These are phyloP conservation scores for Pogonomyrmex barbatus DNA, from an alignment of 1,140 invertebrate genomes.

Conservation along the genomic window DNA sequence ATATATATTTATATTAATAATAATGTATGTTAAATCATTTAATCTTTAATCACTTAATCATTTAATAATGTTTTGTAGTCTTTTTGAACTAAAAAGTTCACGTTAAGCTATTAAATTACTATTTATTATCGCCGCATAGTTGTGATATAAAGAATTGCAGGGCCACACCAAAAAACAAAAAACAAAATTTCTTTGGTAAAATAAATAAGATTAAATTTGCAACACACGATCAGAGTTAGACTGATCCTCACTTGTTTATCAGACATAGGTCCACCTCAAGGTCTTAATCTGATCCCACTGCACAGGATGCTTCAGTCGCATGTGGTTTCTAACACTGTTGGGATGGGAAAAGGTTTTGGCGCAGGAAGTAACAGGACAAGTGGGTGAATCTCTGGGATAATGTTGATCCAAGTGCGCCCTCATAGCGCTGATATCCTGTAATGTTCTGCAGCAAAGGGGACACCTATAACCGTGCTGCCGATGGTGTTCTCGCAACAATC, in stretches of 20 bases:
- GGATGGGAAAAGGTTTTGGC: slow-evolving; percentile 92
- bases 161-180: slow-evolving; percentile 9
- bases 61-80: background rate
- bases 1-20: background rate
- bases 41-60: background rate
- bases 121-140: slow-evolving; percentile 33
- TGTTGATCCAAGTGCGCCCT: slow-evolving; percentile 92
- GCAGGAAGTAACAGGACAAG: slow-evolving; percentile 91
- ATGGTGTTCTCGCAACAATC: slow-evolving; percentile 80
- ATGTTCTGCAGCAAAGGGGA: slow-evolving; percentile 90
- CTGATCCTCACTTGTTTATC: slow-evolving; percentile 71
- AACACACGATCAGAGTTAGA: slow-evolving; percentile 16
- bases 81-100: background rate
- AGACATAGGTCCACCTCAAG: slow-evolving; percentile 90
- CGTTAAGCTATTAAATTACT: background rate
- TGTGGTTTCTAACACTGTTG: slow-evolving; percentile 93
- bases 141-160: background rate
- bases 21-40: background rate
- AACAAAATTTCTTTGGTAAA: slow-evolving; percentile 43
- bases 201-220: background rate
- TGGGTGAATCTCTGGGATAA: slow-evolving; percentile 92
- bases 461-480: slow-evolving; percentile 86
- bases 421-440: slow-evolving; percentile 88
- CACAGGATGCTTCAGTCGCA: slow-evolving; percentile 92
- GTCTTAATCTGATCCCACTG: slow-evolving; percentile 94